phyloP scores from a whole-genome alignment of 2,888 invertebrate genomes.

The Itoplectis maculator region DNA sequence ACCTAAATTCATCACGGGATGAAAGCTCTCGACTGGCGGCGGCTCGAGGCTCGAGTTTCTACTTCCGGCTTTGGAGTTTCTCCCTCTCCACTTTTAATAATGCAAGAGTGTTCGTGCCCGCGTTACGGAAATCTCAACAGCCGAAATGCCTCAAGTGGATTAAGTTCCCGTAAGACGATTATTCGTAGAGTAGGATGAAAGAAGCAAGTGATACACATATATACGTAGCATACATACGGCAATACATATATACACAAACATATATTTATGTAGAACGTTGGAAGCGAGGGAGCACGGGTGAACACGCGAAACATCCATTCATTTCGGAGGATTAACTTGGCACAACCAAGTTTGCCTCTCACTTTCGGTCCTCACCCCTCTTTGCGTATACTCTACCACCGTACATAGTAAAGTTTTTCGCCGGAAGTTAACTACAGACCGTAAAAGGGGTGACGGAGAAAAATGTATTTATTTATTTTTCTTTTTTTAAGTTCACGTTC shows the following conservation, averaged over 20 bases:
- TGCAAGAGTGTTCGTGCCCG: constrained; percentile 61
- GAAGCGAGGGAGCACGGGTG: constrained; percentile 53
- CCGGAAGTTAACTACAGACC: constrained; percentile 11
- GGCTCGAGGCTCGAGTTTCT: constrained; percentile 36
- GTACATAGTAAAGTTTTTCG: not conserved
- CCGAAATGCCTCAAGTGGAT: constrained; percentile 63
- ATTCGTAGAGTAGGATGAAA: constrained; percentile 51
- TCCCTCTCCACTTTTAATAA: constrained; percentile 62
- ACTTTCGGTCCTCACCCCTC: constrained; percentile 32
- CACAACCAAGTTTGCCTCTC: constrained; percentile 53
- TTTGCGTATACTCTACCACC: constrained; percentile 2
- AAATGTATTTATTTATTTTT: too few relatives aligned
- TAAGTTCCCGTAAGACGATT: constrained; percentile 67
- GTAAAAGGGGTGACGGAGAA: constrained; percentile 25
- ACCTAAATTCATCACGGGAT: constrained; percentile 50
- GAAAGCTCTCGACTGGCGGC: constrained; percentile 44
- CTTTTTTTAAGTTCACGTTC: too few relatives aligned
- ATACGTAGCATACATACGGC: constrained; percentile 13
- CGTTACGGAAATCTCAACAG: constrained; percentile 58
- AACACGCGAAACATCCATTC: constrained; percentile 65
- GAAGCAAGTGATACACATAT: constrained; percentile 33
- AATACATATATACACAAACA: constrained; percentile 14
- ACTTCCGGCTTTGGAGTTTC: constrained; percentile 25
- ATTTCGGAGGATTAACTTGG: constrained; percentile 64
- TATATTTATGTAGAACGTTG: constrained; percentile 32